Evolutionary conservation across 2,113 vertebrate genomes (phyloP), one percentile per base, ranked within the genome.

Genomic region (Sphaerodactylus townsendi): DNA sequence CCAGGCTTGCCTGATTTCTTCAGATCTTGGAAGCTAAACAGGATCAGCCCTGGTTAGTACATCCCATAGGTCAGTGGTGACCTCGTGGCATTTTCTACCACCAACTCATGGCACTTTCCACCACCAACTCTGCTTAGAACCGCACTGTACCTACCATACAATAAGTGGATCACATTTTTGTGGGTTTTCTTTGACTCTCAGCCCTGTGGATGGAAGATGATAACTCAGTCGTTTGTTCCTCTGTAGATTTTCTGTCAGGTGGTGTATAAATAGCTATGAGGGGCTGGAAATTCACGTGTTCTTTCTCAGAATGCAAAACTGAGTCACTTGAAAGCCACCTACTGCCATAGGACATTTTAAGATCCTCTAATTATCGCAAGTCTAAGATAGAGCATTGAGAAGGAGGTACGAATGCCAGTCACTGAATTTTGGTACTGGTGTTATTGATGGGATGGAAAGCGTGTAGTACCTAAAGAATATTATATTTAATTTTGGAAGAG

Each of bases 241-340:
- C 92, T 91, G 88, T 93, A 86, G 91, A 89, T 93, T 89, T 93
- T 87, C 85, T 92, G 91, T 89, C 94, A 92, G 92, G 90, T 93
- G 90, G 88, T 0, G 0, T 93, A 94, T 92, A 93, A 95, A 93
- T 95, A 95, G 92, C 89, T 93, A 87, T 37, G 66, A 91, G 92
- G 89, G 85, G 90, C 88, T 93, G 89, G 90, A 1, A 14, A 87
- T 92, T 85, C 90, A 90, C 4, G 56, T 90, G 89, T 92, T 94
- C 91, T 89, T 93, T 94, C n/a, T 92, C 90, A 91, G 88, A 93
- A 88, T 84, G 87, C 90, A 81, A 87, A 82, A 90, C 79, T 94
- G 93, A 94, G 90, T 94, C 92, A 93, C 86, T 93, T 90, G 83
- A 90, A 90, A 93, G 89, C 92, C 94, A 94, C 92, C 93, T 93